phyloP scores from a whole-genome alignment of 1,140 invertebrate species.

The Choristoneura fumiferana region DNA sequence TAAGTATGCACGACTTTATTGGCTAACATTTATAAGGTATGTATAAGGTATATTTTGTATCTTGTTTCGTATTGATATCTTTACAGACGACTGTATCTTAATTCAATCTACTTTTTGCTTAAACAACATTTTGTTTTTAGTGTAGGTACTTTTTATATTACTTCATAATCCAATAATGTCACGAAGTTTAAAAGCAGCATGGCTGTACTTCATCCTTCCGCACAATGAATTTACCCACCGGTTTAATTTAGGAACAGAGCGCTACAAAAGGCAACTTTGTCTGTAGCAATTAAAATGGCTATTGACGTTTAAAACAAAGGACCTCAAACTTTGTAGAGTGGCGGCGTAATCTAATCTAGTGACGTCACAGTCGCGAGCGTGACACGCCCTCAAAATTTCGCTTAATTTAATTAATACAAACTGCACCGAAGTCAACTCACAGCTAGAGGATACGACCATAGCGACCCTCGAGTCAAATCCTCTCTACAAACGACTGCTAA shows the following conservation, averaged over 20 bases:
- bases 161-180: no score
- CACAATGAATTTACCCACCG: slow-evolving; percentile 13
- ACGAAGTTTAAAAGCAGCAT: slow-evolving; percentile 4
- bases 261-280: slow-evolving; percentile 18
- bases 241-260: slow-evolving; percentile 10
- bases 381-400: slow-evolving; percentile 30
- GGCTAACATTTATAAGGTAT: no score
- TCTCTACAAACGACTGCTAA: slow-evolving; percentile 58
- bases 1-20: no score
- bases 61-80: no score
- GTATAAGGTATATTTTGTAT: no score
- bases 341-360: slow-evolving; percentile 37
- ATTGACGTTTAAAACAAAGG: slow-evolving; percentile 32
- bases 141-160: no score
- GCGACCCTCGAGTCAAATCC: slow-evolving; percentile 44
- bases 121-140: no score
- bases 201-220: slow-evolving; percentile 3
- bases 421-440: slow-evolving; percentile 35
- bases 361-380: slow-evolving; percentile 28
- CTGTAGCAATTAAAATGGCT: slow-evolving; percentile 19
- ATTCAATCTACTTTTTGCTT: no score
- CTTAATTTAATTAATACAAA: slow-evolving; percentile 64
- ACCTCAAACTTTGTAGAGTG: slow-evolving; percentile 39
- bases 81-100: no score
- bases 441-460: slow-evolving; percentile 30